These are phyloP conservation scores for Conops quadrifasciatus DNA, from an alignment of 2,888 invertebrate species.

Conservation along the genomic window DNA sequence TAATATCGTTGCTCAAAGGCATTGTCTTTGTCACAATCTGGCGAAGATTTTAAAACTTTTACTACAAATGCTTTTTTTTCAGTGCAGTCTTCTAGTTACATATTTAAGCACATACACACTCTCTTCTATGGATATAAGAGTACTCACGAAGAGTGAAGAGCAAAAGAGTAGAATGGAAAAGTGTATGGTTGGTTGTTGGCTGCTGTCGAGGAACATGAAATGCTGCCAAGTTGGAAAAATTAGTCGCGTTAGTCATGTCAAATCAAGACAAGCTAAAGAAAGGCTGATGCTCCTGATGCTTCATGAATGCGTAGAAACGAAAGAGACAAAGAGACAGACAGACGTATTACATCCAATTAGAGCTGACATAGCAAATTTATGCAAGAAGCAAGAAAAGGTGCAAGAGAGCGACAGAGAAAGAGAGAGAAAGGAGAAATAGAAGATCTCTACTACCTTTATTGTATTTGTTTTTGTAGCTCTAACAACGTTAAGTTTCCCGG, in stretches of 20 bases:
- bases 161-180: conserved; percentile 26
- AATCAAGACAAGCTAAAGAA: conserved; percentile 12
- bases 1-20: no score
- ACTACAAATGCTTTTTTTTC: no score
- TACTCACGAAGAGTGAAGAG: not conserved
- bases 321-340: conserved; percentile 32
- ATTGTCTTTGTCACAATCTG: no score
- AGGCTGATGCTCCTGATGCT: conserved; percentile 46
- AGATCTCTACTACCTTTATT: no score
- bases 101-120: no score
- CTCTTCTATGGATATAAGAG: no score
- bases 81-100: no score
- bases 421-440: conserved; percentile 30
- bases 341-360: conserved; percentile 56
- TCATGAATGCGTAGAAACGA: conserved; percentile 17
- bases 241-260: conserved; percentile 59
- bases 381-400: not conserved
- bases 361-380: conserved; percentile 42
- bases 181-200: not conserved
- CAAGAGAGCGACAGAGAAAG: not conserved
- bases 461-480: no score
- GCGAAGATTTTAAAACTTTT: no score
- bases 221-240: conserved; percentile 56
- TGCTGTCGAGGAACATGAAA: conserved; percentile 6
- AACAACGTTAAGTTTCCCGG: no score